Base-by-base conservation (phyloP, 1,140 invertebrate species). In the Atopsyche davidsoni region DNA sequence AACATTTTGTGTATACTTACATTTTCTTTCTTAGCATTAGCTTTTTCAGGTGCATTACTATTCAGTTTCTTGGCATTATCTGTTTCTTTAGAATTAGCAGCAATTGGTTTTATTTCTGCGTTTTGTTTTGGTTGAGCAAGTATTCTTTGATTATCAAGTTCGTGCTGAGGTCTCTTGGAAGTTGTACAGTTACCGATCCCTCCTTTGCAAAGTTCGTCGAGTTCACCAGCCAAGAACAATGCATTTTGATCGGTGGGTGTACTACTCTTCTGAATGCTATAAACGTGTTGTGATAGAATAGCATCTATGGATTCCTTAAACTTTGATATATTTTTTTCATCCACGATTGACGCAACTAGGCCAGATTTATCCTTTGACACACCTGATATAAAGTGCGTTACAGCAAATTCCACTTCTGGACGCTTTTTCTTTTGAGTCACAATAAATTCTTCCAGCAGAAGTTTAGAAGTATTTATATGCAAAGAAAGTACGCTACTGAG, bases 281-380 rank as follows among this genome's bases (percentile, higher is more conserved):
- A 51, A 38, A 51, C 36, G 25, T 51, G 48, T 44, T 51, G 40
- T 6, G 48, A 51, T 7, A 51, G 22, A n/a, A 51, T 22, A 17
- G 31, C 17, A 18, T 51, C 40, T n/a, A 51, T 38, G n/a, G 40
- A 24, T 14, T 43, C 48, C 18, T 51, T 51, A 19, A 44, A 51
- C 13, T 19, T 16, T 18, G 18, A 13, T 14, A 51, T 25, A 24
- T 51, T 21, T n/a, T 18, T 32, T 22, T 51, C 42, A 11, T 44
- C 17, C 2, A 51, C 40, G 14, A 51, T 18, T 3, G 48, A 32
- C 7, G 48, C 39, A 3, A 28, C 16, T 14, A 51, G 7, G 11
- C 32, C 28, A 24, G 25, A 19, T 9, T 51, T 18, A 21, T 44
- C 41, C 21, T 44, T 44, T 17, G 36, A 31, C 6, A 51, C 25